phyloP scores from a whole-genome alignment of 2,113 vertebrate genomes.

The Ptyas mucosa region DNA sequence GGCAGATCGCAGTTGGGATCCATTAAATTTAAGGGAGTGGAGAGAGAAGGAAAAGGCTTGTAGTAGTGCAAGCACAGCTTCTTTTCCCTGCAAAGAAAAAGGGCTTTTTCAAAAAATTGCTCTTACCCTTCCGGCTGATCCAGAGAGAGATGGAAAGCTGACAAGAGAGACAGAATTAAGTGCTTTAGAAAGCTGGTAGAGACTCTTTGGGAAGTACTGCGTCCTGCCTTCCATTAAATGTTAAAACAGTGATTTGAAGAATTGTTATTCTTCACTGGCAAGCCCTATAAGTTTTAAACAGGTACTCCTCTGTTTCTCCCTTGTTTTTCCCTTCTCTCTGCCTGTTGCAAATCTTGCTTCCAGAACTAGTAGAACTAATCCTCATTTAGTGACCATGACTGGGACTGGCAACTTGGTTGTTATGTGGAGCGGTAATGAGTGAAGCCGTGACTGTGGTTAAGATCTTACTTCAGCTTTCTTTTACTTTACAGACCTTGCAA shows the following conservation, averaged over 20 bases:
- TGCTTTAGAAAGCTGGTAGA: slow-evolving; percentile 4
- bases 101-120: slow-evolving; percentile 3
- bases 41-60: neutral
- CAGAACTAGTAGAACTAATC: neutral
- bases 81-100: neutral
- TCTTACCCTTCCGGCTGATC: neutral
- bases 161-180: neutral
- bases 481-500: no score
- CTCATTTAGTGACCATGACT: no score
- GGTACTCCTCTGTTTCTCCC: neutral
- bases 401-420: no score
- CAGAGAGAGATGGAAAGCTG: slow-evolving; percentile 1
- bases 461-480: no score
- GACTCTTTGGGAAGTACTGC: neutral
- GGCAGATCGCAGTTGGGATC: neutral
- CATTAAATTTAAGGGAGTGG: slow-evolving; percentile 4
- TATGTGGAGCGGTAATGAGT: no score
- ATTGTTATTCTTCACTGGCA: neutral
- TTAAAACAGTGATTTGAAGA: slow-evolving; percentile 3
- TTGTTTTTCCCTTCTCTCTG: no score
- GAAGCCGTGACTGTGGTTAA: no score
- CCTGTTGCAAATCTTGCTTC: neutral
- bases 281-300: neutral
- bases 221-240: neutral
- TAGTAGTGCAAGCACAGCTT: neutral